These are phyloP conservation scores for Malurus cyaneus DNA, from an alignment of 2,113 vertebrate genomes.

Conservation along the genomic window DNA sequence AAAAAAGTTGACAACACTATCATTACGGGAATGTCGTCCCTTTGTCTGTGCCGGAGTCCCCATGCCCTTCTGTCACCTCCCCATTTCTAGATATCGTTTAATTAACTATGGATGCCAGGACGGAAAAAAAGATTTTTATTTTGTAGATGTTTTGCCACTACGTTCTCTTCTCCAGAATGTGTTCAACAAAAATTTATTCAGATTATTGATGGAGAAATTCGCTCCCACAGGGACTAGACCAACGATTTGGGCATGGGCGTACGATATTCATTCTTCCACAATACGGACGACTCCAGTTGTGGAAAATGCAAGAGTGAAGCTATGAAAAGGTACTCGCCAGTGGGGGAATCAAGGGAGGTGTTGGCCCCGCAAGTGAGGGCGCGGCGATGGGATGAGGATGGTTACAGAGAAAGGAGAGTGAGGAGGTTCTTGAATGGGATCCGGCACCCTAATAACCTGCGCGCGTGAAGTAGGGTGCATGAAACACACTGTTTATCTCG, in stretches of 20 bases:
- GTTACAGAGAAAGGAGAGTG: neutral
- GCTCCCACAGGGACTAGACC: too few species aligned
- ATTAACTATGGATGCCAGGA: neutral
- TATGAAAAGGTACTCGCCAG: too few species aligned
- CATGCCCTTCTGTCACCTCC: neutral
- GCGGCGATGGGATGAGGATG: neutral
- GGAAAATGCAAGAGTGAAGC: neutral
- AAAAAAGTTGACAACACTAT: neutral
- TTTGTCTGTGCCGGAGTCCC: neutral
- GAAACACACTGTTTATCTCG: slow-evolving; percentile 25
- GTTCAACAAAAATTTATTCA: neutral
- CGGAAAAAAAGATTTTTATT: neutral
- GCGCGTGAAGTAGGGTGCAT: neutral
- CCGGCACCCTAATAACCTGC: neutral
- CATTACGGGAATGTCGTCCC: neutral
- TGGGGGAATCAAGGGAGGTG: too few species aligned
- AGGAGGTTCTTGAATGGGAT: neutral
- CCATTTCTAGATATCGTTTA: accelerated
- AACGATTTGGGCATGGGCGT: too few species aligned
- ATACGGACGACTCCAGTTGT: neutral
- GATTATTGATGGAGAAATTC: too few species aligned
- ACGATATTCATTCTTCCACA: too few species aligned
- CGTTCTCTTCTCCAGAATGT: neutral
- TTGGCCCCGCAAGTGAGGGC: neutral
- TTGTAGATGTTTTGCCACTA: neutral